Percentiles rank a stretch among this genome's conserved stretches.
These are phyloP conservation scores for Seira sanloemensis DNA, from an alignment of 2,888 invertebrate species.

Conservation along the genomic window DNA sequence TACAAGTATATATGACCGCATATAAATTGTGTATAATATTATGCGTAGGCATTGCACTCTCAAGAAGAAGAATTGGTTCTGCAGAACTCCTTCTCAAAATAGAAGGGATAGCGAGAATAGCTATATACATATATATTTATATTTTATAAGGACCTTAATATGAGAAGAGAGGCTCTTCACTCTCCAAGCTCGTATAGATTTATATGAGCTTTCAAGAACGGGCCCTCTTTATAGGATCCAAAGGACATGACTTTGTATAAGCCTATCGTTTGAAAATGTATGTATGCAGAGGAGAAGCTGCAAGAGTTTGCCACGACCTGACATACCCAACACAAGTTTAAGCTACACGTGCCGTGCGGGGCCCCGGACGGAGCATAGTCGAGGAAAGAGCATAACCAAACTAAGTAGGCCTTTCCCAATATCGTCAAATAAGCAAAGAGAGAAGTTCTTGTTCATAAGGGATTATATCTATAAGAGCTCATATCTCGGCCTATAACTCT, in stretches of 20 bases:
- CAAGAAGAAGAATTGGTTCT: too few relatives aligned
- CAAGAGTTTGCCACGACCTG: constrained; percentile 73
- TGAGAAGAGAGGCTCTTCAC: neutral
- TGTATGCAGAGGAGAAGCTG: constrained; percentile 31
- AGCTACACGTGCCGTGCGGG: constrained; percentile 72
- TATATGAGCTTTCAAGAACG: neutral
- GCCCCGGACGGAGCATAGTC: constrained; percentile 70
- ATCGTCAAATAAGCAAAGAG: constrained; percentile 51
- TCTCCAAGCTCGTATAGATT: neutral
- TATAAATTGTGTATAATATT: too few relatives aligned
- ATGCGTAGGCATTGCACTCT: too few relatives aligned
- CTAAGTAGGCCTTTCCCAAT: constrained; percentile 73
- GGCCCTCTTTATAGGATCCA: neutral
- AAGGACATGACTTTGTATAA: too few relatives aligned
- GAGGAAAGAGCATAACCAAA: constrained; percentile 51
- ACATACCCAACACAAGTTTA: constrained; percentile 73
- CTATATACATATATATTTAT: neutral
- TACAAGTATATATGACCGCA: too few relatives aligned
- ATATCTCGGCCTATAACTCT: neutral
- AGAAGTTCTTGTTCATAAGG: too few relatives aligned
- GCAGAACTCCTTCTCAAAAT: too few relatives aligned
- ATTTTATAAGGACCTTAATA: neutral
- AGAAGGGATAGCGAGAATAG: neutral
- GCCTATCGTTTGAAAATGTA: too few relatives aligned
- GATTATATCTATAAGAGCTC: too few relatives aligned